Evolutionary conservation across 2,113 vertebrate genomes (phyloP).

Genomic region (Semicossyphus pulcher): DNA sequence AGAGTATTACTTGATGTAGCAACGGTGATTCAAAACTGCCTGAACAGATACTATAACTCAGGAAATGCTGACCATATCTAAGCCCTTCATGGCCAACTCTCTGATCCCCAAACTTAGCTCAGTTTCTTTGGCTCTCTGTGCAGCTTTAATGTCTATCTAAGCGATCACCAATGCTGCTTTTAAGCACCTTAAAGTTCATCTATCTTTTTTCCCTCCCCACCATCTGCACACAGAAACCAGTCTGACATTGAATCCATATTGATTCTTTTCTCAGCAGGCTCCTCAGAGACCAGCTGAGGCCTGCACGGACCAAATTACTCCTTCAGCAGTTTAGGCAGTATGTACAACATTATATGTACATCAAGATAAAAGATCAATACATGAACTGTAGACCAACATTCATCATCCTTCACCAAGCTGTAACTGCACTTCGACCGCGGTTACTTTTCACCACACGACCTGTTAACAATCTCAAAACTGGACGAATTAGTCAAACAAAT

Average conservation of each 20-base stretch:
- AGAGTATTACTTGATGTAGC: no score
- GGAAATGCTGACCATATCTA: no score
- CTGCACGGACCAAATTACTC: conserved; percentile 10
- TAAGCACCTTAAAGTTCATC: background rate
- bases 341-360: conserved; percentile 34
- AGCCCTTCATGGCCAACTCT: no score
- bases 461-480: background rate
- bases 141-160: background rate
- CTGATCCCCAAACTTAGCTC: background rate
- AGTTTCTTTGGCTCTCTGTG: background rate
- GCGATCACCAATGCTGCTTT: background rate
- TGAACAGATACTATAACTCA: no score
- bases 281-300: conserved; percentile 76
- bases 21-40: no score
- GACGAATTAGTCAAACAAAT: background rate
- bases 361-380: conserved; percentile 27
- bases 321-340: background rate
- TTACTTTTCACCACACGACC: background rate
- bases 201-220: background rate
- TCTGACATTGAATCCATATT: conserved; percentile 18
- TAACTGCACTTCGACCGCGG: background rate
- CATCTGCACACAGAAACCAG: conserved; percentile 44
- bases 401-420: background rate
- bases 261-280: conserved; percentile 28
- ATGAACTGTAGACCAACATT: conserved; percentile 27